Evolutionary conservation across 64 coral and sea anemone genomes (phyloP).

Genomic region (Actinia equina): DNA sequence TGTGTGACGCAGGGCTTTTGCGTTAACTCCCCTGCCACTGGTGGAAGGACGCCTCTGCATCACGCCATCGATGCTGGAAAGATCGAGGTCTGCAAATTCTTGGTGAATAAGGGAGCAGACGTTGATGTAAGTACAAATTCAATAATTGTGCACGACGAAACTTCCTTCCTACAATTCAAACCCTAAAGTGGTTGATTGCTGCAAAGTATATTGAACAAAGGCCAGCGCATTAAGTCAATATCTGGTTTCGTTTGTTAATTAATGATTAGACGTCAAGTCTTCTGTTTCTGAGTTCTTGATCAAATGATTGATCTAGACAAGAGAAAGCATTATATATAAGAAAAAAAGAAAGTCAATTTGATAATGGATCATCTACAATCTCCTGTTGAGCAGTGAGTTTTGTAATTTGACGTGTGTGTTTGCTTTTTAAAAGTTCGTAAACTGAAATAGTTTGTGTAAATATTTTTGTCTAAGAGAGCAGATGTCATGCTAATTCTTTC

Average conservation of each 20-base stretch:
- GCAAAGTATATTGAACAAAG: neutral
- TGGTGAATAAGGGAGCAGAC: conserved; percentile 40
- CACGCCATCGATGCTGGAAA: conserved; percentile 47
- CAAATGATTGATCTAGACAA: neutral
- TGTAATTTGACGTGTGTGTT: neutral
- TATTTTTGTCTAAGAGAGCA: neutral
- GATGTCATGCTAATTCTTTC: neutral
- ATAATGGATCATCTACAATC: neutral
- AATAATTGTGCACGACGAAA: neutral
- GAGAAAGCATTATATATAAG: neutral
- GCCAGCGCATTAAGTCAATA: neutral
- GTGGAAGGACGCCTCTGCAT: conserved; percentile 47
- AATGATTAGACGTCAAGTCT: neutral
- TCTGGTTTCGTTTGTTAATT: neutral
- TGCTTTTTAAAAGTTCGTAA: neutral
- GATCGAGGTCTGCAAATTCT: conserved; percentile 42
- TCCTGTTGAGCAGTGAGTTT: no score
- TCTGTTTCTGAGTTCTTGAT: conserved; percentile 1
- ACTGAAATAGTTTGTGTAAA: neutral
- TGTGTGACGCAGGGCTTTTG: conserved; percentile 38
- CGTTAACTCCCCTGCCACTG: conserved; percentile 29
- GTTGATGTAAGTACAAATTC: conserved; percentile 35
- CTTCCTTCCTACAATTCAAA: neutral
- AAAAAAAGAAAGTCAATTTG: neutral
- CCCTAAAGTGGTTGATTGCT: neutral